Evolutionary conservation across 2,888 invertebrate species (phyloP).

Genomic region (Ochropacha duplaris): DNA sequence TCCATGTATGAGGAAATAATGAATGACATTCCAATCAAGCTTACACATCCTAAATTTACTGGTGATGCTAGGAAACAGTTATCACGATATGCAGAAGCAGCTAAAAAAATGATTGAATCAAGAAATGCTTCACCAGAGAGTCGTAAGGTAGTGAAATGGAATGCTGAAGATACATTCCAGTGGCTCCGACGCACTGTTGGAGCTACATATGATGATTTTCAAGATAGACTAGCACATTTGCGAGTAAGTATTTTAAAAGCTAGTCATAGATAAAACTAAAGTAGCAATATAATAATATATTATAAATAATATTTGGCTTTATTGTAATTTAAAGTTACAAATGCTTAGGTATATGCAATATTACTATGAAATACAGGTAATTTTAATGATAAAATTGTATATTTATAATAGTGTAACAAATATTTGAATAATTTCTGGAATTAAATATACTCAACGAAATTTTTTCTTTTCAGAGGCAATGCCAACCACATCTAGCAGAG

Average conservation of each 20-base stretch:
- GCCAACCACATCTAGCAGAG: constrained; percentile 97
- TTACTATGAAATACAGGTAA: too few relatives aligned
- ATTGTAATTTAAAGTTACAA: too few relatives aligned
- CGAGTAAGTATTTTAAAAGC: too few relatives aligned
- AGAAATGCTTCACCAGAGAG: constrained; percentile 96
- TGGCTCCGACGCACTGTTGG: constrained; percentile 97
- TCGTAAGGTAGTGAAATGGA: constrained; percentile 98
- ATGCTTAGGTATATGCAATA: too few relatives aligned
- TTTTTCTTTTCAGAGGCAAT: constrained; percentile 86
- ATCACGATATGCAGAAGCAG: constrained; percentile 96
- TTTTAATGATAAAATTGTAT: too few relatives aligned
- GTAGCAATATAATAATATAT: too few relatives aligned
- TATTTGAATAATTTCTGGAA: too few relatives aligned
- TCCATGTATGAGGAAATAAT: constrained; percentile 99
- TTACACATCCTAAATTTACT: constrained; percentile 97
- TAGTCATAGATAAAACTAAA: too few relatives aligned
- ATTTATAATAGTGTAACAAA: too few relatives aligned
- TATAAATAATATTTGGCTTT: too few relatives aligned
- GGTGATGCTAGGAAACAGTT: constrained; percentile 97
- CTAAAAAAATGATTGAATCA: constrained; percentile 98
- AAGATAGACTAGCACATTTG: constrained; percentile 93
- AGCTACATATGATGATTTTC: constrained; percentile 96
- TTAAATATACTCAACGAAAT: too few relatives aligned
- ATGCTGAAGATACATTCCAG: constrained; percentile 98
- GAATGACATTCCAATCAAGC: constrained; percentile 98